Conservation (phyloP, 2,888 invertebrate species). For the Eugnorisma glareosa region DNA sequence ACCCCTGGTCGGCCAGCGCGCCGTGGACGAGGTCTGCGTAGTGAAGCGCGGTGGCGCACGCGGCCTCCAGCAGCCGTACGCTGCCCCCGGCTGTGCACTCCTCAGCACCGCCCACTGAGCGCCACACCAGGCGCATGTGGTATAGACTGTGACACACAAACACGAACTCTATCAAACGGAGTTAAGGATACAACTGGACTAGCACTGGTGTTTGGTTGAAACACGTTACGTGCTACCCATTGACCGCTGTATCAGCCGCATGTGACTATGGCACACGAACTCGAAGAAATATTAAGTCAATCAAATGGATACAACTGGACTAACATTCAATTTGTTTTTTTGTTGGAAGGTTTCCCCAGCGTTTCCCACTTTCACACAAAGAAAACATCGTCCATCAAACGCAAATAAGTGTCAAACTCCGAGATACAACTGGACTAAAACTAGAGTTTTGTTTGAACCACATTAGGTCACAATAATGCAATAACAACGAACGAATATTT, state of each 20-base stretch:
- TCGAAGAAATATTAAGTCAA: background rate
- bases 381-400: background rate
- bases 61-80: conserved; percentile 93
- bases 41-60: conserved; percentile 96
- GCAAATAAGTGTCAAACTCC: background rate
- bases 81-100: conserved; percentile 94
- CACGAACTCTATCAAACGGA: background rate
- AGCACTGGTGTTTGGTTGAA: background rate
- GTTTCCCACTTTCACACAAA: background rate
- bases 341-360: background rate
- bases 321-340: background rate
- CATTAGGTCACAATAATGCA: background rate
- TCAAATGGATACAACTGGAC: background rate
- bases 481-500: background rate
- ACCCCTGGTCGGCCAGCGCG: conserved; percentile 94
- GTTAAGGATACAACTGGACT: background rate
- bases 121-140: conserved; percentile 97
- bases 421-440: background rate
- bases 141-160: conserved; percentile 81
- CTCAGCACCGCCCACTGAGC: conserved; percentile 97
- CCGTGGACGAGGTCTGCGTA: conserved; percentile 97
- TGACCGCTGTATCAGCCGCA: background rate
- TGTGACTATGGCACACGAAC: background rate
- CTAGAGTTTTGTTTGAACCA: background rate
- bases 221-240: background rate